These are phyloP conservation scores for Ceratitis capitata DNA, from an alignment of 1,140 invertebrate genomes.

Conservation along the genomic window DNA sequence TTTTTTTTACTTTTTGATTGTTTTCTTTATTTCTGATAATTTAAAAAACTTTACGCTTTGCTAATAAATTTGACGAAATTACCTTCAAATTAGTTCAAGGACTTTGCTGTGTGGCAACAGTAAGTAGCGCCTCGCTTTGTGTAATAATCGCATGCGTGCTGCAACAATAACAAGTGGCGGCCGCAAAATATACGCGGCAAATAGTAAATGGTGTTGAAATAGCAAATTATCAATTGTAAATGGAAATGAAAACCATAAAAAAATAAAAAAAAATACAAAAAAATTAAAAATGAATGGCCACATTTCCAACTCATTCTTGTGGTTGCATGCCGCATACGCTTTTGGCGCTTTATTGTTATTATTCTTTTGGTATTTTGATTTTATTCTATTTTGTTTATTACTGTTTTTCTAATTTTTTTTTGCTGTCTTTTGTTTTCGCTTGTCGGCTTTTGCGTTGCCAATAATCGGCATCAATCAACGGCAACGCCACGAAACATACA, in stretches of 20 bases:
- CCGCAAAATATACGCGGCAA: background rate
- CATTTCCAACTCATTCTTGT: background rate
- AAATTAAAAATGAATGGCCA: background rate
- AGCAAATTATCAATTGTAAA: conserved; percentile 28
- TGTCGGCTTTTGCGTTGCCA: background rate
- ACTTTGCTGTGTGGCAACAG: background rate
- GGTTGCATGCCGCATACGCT: background rate
- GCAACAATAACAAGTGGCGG: background rate
- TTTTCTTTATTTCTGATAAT: background rate
- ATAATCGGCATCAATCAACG: conserved; percentile 36
- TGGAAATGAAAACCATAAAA: background rate
- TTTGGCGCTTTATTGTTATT: conserved; percentile 5
- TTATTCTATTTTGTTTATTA: background rate
- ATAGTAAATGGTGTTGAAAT: background rate
- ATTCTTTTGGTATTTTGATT: background rate
- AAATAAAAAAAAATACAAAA: background rate
- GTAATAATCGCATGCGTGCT: conserved; percentile 1
- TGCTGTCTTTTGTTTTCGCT: background rate
- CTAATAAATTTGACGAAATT: conserved; percentile 32
- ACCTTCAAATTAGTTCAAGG: conserved; percentile 32
- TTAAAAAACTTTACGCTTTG: background rate
- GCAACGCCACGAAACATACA: background rate
- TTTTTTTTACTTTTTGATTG: background rate
- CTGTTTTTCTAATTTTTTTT: background rate
- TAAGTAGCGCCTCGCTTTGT: background rate